phyloP scores from a whole-genome alignment of 2,113 vertebrate genomes.

The Forbesichthys agassizii region DNA sequence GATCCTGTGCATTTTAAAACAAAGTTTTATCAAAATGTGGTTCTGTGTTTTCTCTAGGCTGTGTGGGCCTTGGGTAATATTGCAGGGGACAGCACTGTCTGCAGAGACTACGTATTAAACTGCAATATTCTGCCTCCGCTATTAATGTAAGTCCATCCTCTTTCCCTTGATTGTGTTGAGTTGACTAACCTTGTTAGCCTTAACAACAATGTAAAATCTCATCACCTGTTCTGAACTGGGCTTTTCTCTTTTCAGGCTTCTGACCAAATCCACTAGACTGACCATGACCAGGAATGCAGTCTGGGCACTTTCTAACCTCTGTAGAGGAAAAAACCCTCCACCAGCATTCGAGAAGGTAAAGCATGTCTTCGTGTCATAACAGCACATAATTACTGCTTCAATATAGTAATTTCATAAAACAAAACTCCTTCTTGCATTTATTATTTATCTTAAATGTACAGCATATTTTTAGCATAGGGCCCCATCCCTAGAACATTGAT shows the following conservation, averaged over 20 bases:
- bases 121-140: slow-evolving; percentile 95
- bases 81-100: slow-evolving; percentile 95
- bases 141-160: slow-evolving; percentile 83
- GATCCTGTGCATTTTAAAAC: background rate
- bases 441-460: too few relatives aligned
- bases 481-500: too few relatives aligned
- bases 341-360: slow-evolving; percentile 96
- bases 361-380: background rate
- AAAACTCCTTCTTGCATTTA: too few relatives aligned
- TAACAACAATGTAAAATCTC: background rate
- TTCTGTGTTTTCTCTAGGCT: slow-evolving; percentile 76
- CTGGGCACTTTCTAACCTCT: slow-evolving; percentile 97
- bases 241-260: slow-evolving; percentile 78
- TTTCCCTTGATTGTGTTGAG: background rate
- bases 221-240: background rate
- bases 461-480: too few relatives aligned
- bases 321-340: slow-evolving; percentile 95
- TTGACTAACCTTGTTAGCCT: background rate
- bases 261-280: slow-evolving; percentile 93
- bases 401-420: background rate
- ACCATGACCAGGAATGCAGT: slow-evolving; percentile 99
- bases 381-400: background rate
- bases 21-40: background rate
- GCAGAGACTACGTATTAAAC: slow-evolving; percentile 95
- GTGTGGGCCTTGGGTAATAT: slow-evolving; percentile 99